A percentile compares a stretch with the other conserved stretches of the same genome.
These are phyloP conservation scores for Tapirus indicus DNA, from an alignment of 2,797 vertebrate genomes.

Conservation along the genomic window DNA sequence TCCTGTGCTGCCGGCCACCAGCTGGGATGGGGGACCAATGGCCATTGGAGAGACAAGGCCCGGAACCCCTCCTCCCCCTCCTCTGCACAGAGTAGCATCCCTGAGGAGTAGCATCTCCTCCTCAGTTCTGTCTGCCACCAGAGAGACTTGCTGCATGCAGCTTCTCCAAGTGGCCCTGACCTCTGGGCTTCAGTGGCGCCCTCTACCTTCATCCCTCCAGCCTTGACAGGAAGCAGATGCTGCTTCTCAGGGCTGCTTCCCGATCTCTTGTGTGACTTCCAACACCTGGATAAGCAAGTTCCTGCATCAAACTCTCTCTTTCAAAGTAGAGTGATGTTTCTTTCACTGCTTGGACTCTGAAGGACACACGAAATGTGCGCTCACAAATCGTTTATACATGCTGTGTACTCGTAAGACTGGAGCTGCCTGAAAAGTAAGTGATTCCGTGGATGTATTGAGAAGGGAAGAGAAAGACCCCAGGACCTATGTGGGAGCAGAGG, in stretches of 20 bases:
- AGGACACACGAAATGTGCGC: no score
- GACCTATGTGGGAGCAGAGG: no score
- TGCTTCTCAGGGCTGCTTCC: no score
- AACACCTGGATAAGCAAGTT: neutral
- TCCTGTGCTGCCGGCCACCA: neutral
- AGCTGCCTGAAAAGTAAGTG: no score
- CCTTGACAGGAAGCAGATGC: neutral
- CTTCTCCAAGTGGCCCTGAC: neutral
- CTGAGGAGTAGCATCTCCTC: neutral
- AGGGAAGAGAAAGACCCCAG: no score
- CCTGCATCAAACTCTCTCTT: neutral
- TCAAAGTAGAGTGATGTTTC: neutral
- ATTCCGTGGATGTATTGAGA: no score
- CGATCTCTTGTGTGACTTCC: neutral
- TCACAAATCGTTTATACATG: no score
- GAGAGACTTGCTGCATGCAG: fast-evolving
- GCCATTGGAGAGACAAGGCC: neutral
- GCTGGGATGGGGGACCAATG: neutral
- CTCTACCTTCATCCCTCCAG: no score
- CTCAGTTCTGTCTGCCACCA: neutral
- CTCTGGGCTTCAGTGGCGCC: no score
- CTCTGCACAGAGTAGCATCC: neutral
- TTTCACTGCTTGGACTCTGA: neutral
- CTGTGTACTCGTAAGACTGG: no score
- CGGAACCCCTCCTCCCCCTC: neutral